Percentiles rank a stretch among this genome's conserved stretches.
phyloP scores from a whole-genome alignment of 1,140 invertebrate species.

The Bombus superbus region DNA sequence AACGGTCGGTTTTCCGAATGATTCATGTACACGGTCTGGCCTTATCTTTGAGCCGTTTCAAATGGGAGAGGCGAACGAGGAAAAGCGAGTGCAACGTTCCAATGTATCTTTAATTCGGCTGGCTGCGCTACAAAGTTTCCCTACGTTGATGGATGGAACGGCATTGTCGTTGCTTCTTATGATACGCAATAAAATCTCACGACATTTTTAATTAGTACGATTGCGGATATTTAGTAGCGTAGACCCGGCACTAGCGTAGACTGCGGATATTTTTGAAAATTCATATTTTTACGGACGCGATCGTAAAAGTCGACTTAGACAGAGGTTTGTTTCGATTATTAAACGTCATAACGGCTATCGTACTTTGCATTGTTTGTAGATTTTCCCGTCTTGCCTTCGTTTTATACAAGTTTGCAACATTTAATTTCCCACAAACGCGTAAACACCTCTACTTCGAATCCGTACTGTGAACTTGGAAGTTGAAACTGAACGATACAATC shows the following conservation, averaged over 20 bases:
- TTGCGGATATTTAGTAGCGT: too few relatives aligned
- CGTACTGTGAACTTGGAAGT: not conserved
- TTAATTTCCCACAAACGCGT: not conserved
- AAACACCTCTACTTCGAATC: not conserved
- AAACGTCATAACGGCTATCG: too few relatives aligned
- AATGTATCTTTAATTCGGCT: not conserved
- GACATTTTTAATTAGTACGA: not conserved
- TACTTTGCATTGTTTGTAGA: too few relatives aligned
- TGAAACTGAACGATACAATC: too few relatives aligned
- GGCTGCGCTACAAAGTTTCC: not conserved
- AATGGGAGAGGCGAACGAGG: not conserved
- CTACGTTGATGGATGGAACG: too few relatives aligned
- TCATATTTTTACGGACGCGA: too few relatives aligned
- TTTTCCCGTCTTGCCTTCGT: not conserved
- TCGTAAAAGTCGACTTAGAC: too few relatives aligned
- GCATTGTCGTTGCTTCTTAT: not conserved
- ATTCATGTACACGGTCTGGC: not conserved
- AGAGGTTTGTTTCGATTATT: too few relatives aligned
- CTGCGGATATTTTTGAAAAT: too few relatives aligned
- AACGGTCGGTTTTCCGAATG: not conserved
- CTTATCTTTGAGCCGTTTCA: slow-evolving; percentile 10
- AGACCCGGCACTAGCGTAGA: too few relatives aligned
- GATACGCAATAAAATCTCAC: not conserved
- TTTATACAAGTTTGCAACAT: not conserved
- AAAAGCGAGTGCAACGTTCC: not conserved